Percentiles rank a stretch among this genome's conserved stretches.
Evolutionary conservation across 2,888 invertebrate genomes (phyloP).

Genomic region (Muscina levida): DNA sequence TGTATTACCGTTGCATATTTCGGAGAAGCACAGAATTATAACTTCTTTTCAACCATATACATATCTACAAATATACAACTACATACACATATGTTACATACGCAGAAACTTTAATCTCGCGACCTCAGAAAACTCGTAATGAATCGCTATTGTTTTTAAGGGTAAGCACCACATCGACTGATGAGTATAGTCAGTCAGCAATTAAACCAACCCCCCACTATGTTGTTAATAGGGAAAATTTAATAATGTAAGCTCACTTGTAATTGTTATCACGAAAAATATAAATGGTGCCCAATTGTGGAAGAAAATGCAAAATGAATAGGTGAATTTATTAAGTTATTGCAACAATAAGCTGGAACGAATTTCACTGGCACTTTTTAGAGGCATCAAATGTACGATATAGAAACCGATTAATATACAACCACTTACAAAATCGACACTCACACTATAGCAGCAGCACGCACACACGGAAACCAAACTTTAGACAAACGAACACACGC

Average conservation of each 20-base stretch:
- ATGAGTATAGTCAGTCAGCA: too few species aligned
- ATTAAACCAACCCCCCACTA: constrained; percentile 18
- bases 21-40: too few species aligned
- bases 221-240: neutral
- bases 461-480: neutral
- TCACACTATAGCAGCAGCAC: constrained; percentile 21
- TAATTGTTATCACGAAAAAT: too few species aligned
- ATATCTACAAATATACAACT: neutral
- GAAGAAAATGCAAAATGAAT: neutral
- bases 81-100: constrained; percentile 2
- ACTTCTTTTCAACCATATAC: too few species aligned
- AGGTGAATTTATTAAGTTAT: neutral
- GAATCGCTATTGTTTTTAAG: too few species aligned
- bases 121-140: too few species aligned
- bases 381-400: constrained; percentile 41
- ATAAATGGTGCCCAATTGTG: neutral
- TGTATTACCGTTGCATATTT: too few species aligned
- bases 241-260: neutral
- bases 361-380: neutral
- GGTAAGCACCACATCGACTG: too few species aligned
- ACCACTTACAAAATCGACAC: constrained; percentile 47
- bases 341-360: neutral
- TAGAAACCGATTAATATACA: constrained; percentile 53
- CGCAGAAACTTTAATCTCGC: too few species aligned
- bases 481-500: neutral